These are phyloP conservation scores for Anguilla pacifica DNA, from an alignment of 2,797 vertebrate genomes.

Conservation along the genomic window DNA sequence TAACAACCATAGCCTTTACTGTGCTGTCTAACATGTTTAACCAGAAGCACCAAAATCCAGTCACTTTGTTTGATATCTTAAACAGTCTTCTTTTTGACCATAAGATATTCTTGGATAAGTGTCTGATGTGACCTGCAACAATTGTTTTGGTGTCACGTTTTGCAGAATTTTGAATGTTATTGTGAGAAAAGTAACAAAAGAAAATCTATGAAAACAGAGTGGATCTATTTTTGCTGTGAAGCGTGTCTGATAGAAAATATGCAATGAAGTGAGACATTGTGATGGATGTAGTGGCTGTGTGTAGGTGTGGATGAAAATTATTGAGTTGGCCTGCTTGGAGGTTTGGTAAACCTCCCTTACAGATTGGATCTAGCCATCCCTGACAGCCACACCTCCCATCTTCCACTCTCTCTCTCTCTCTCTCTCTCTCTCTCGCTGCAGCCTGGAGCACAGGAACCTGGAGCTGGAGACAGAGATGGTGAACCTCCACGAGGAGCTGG, in stretches of 20 bases:
- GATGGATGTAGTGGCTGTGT: neutral
- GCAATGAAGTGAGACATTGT: neutral
- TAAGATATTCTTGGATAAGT: neutral
- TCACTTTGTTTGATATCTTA: neutral
- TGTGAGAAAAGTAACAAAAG: neutral
- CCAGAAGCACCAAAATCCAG: neutral
- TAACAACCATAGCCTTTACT: neutral
- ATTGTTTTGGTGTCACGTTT: neutral
- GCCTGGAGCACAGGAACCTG: constrained; percentile 91
- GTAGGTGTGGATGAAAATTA: neutral
- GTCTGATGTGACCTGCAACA: neutral
- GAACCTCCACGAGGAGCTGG: constrained; percentile 89
- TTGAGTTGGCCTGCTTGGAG: neutral
- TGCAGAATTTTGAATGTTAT: neutral
- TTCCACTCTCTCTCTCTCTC: neutral
- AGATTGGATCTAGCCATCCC: neutral
- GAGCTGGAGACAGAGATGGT: constrained; percentile 92
- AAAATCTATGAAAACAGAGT: neutral
- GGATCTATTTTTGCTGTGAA: neutral
- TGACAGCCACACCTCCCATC: neutral
- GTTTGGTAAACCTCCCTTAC: neutral
- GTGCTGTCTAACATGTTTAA: neutral
- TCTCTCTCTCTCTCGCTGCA: constrained; percentile 52
- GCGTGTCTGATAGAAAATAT: neutral
- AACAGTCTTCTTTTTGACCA: too few species aligned